Conservation (phyloP, 1,140 invertebrate genomes). For the Drosophila athabasca region DNA sequence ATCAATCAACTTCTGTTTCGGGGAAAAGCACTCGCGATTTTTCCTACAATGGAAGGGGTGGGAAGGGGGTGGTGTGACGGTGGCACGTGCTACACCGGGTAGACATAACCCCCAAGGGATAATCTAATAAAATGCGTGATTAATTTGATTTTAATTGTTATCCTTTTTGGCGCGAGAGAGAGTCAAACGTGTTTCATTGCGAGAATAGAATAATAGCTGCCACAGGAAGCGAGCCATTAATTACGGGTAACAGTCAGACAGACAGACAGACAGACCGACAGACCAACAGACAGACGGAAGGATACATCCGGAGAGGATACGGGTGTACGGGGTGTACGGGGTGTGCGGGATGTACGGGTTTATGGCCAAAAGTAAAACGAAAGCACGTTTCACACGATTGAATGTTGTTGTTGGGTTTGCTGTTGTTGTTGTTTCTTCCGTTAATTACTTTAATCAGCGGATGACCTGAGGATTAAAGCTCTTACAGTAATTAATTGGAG, state of each 20-base stretch:
- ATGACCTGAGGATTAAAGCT: constrained; percentile 59
- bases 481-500: constrained; percentile 4
- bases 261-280: neutral
- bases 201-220: constrained; percentile 67
- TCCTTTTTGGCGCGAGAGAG: constrained; percentile 58
- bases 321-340: too few relatives aligned
- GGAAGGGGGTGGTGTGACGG: neutral
- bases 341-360: constrained; percentile 7
- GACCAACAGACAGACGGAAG: neutral
- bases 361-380: constrained; percentile 46
- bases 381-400: constrained; percentile 65
- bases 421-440: constrained; percentile 37
- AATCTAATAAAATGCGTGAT: constrained; percentile 82
- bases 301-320: neutral
- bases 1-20: neutral
- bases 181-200: constrained; percentile 64
- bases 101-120: constrained; percentile 64
- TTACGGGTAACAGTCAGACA: constrained; percentile 49
- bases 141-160: constrained; percentile 82
- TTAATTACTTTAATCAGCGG: constrained; percentile 67
- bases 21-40: constrained; percentile 7
- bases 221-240: constrained; percentile 73
- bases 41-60: neutral
- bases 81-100: constrained; percentile 58
- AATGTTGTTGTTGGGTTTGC: neutral